Percentiles rank a stretch among this genome's conserved stretches.
Evolutionary conservation across 1,140 invertebrate species (phyloP).

Genomic region (Heliconius hermathena): DNA sequence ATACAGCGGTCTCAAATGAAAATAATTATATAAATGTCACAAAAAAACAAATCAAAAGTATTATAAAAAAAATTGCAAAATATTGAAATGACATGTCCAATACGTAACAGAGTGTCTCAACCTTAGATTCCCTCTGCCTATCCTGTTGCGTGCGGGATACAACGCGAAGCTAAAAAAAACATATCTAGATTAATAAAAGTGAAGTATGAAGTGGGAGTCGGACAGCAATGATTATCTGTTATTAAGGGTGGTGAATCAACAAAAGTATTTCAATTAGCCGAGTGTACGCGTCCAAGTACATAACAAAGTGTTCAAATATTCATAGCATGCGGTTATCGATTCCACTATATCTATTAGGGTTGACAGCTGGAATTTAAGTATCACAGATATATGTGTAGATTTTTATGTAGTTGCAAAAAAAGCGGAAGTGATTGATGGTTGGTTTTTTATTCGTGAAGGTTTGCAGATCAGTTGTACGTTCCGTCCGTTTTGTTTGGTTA

Average conservation of each 20-base stretch:
- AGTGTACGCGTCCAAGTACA: conserved; percentile 56
- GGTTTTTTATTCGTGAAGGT: too few relatives aligned
- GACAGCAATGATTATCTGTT: conserved; percentile 32
- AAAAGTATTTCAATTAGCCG: conserved; percentile 74
- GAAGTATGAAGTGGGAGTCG: conserved; percentile 12
- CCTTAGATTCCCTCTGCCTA: too few relatives aligned
- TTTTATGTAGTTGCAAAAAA: background rate
- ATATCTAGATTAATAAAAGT: background rate
- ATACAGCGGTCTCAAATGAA: background rate
- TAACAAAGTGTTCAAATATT: conserved; percentile 72
- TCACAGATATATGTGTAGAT: background rate
- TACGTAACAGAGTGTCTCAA: too few relatives aligned
- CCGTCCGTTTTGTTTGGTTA: too few relatives aligned
- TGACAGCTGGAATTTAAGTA: conserved; percentile 17
- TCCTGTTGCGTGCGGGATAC: too few relatives aligned
- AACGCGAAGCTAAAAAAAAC: too few relatives aligned
- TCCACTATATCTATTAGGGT: conserved; percentile 37
- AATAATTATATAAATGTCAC: background rate
- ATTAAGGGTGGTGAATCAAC: conserved; percentile 36
- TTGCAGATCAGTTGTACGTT: too few relatives aligned
- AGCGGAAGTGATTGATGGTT: too few relatives aligned
- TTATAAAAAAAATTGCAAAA: background rate
- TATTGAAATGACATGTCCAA: background rate
- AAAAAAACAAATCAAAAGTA: background rate
- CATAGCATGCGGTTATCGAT: conserved; percentile 67